These are phyloP conservation scores for Dolomedes plantarius DNA, from an alignment of 2,888 invertebrate genomes.

Conservation along the genomic window DNA sequence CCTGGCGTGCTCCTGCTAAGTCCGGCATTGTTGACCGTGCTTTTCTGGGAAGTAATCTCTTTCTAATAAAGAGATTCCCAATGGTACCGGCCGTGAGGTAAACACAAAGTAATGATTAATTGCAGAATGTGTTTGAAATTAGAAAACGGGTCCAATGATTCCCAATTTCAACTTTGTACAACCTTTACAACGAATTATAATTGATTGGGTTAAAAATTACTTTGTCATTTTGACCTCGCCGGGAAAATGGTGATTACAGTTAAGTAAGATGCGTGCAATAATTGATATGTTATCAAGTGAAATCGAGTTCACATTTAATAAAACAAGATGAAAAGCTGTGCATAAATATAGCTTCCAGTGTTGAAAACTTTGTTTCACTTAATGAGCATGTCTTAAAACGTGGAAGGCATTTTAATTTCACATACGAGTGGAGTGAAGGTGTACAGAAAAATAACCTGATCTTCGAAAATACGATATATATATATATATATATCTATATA, in stretches of 20 bases:
- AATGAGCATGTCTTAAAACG: too few relatives aligned
- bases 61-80: slow-evolving; percentile 9
- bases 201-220: slow-evolving; percentile 7
- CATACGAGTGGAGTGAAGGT: too few relatives aligned
- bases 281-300: background rate
- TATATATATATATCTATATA: too few relatives aligned
- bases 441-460: too few relatives aligned
- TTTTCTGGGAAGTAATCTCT: slow-evolving; percentile 4
- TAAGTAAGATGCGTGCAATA: background rate
- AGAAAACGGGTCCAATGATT: background rate
- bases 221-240: slow-evolving; percentile 6
- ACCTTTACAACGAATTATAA: background rate
- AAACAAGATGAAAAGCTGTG: too few relatives aligned
- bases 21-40: slow-evolving; percentile 6
- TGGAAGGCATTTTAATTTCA: too few relatives aligned
- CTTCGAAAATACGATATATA: too few relatives aligned
- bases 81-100: background rate
- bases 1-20: background rate
- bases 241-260: background rate
- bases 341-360: too few relatives aligned
- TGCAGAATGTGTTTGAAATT: slow-evolving; percentile 11
- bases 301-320: background rate
- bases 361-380: too few relatives aligned
- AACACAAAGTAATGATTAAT: slow-evolving; percentile 16
- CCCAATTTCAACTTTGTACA: background rate